phyloP scores from a whole-genome alignment of 2,797 vertebrate species.

The Nyctibius grandis region DNA sequence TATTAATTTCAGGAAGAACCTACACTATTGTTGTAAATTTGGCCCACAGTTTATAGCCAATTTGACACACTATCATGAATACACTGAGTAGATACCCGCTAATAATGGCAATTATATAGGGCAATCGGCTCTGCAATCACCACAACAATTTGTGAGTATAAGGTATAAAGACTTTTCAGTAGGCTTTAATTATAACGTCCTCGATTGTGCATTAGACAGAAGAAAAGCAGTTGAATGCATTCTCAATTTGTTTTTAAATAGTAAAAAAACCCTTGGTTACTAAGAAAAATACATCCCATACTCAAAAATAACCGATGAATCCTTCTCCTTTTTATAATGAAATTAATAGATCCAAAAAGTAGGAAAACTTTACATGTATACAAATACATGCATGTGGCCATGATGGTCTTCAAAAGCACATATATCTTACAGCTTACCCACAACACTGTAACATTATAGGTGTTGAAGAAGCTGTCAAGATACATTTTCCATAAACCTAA shows the following conservation, averaged over 20 bases:
- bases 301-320: neutral
- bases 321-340: neutral
- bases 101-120: neutral
- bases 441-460: neutral
- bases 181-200: fast-evolving
- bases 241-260: neutral
- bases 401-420: neutral
- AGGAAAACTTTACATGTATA: neutral
- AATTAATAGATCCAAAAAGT: neutral
- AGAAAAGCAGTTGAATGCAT: neutral
- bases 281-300: neutral
- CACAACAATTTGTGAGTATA: neutral
- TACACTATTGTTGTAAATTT: neutral
- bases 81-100: neutral
- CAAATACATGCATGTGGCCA: neutral
- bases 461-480: neutral
- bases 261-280: neutral
- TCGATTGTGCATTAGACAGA: neutral
- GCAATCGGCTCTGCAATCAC: neutral
- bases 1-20: neutral
- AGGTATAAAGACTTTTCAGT: neutral
- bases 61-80: neutral
- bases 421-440: neutral
- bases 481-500: neutral
- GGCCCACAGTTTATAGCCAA: neutral